phyloP scores from a whole-genome alignment of 2,888 invertebrate genomes.

The Phortica magna region DNA sequence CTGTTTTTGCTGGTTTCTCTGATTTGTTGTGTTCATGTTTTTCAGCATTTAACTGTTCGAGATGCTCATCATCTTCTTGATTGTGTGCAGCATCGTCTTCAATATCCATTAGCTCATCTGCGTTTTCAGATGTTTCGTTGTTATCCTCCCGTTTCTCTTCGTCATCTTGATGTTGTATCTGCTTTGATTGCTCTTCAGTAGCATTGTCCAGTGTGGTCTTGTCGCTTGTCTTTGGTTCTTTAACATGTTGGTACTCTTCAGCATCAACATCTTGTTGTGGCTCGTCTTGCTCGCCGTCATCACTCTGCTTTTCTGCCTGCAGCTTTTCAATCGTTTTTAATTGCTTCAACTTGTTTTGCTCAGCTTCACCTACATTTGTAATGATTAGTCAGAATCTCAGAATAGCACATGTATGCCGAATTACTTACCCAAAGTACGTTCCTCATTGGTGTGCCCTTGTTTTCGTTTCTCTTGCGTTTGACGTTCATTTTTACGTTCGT shows the following conservation, averaged over 20 bases:
- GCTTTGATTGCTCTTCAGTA: slow-evolving; percentile 88
- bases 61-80: slow-evolving; percentile 54
- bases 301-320: slow-evolving; percentile 71
- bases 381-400: background rate
- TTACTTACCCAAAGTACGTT: slow-evolving; percentile 81
- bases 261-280: slow-evolving; percentile 79
- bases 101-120: slow-evolving; percentile 75
- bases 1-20: slow-evolving; percentile 74
- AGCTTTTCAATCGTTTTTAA: slow-evolving; percentile 80
- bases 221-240: slow-evolving; percentile 86
- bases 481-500: slow-evolving; percentile 75
- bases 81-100: slow-evolving; percentile 78
- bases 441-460: slow-evolving; percentile 87
- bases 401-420: background rate
- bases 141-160: slow-evolving; percentile 81
- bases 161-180: slow-evolving; percentile 81
- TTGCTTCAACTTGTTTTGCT: slow-evolving; percentile 75
- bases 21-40: slow-evolving; percentile 77
- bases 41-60: slow-evolving; percentile 78
- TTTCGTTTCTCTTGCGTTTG: slow-evolving; percentile 82
- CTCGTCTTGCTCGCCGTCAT: slow-evolving; percentile 78
- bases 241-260: slow-evolving; percentile 91
- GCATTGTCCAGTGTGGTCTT: slow-evolving; percentile 87
- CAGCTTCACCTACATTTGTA: slow-evolving; percentile 68
- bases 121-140: slow-evolving; percentile 80